These are phyloP conservation scores for Ptychoptera albimana DNA, from an alignment of 2,888 invertebrate species.

Conservation along the genomic window DNA sequence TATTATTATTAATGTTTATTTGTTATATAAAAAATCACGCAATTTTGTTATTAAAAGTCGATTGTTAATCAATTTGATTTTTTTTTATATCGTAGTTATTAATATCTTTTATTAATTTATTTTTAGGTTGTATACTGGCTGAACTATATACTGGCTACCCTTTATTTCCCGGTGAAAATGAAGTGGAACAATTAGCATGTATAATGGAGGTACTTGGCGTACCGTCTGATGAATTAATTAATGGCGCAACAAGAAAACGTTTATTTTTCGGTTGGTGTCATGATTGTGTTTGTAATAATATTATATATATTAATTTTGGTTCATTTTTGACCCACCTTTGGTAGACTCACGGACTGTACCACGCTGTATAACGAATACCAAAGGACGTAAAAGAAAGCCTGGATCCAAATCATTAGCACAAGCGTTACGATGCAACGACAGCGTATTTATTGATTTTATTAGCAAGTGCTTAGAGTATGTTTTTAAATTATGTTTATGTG, in stretches of 20 bases:
- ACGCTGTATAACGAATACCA: constrained; percentile 81
- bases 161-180: constrained; percentile 91
- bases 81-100: no score
- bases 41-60: no score
- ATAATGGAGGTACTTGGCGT: constrained; percentile 90
- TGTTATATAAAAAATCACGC: no score
- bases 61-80: no score
- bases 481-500: not conserved
- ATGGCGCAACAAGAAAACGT: constrained; percentile 68
- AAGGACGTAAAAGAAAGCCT: constrained; percentile 80
- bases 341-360: constrained; percentile 66
- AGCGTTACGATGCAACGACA: constrained; percentile 72
- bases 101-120: not conserved
- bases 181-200: constrained; percentile 91
- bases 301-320: not conserved
- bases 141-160: constrained; percentile 93
- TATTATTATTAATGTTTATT: no score
- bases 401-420: constrained; percentile 67
- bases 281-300: not conserved
- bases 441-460: constrained; percentile 80
- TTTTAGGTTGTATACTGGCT: constrained; percentile 78
- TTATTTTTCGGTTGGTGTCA: constrained; percentile 50
- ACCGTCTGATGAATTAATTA: constrained; percentile 75
- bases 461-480: constrained; percentile 81
- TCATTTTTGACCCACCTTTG: not conserved